Evolutionary conservation across 2,113 vertebrate species (phyloP).

Genomic region (Anolis sagrei): DNA sequence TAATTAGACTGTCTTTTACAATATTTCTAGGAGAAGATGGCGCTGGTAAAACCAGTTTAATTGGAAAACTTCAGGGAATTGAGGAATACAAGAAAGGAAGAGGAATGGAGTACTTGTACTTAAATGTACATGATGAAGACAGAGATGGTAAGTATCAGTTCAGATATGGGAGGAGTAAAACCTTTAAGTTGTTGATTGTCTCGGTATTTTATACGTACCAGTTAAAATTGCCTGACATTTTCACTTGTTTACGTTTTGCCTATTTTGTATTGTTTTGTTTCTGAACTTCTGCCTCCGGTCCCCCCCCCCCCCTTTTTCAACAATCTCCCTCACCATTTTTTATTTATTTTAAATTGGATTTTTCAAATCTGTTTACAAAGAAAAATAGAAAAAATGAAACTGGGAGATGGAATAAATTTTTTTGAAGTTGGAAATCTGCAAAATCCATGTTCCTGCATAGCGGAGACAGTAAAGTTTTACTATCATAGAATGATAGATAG

Average conservation of each 20-base stretch:
- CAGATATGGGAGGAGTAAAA: background rate
- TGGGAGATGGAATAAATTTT: no score
- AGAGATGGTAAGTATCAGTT: conserved; percentile 87
- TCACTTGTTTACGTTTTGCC: background rate
- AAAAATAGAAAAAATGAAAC: no score
- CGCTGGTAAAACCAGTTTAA: conserved; percentile 96
- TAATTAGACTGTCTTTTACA: conserved; percentile 23
- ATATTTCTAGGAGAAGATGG: conserved; percentile 91
- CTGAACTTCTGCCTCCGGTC: background rate
- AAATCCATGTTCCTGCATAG: no score
- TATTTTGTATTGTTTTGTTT: background rate
- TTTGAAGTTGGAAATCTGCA: no score
- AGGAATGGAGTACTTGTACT: conserved; percentile 96
- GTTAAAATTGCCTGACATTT: background rate
- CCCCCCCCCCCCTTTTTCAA: no score
- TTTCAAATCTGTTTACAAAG: no score
- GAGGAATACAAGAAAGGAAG: conserved; percentile 98
- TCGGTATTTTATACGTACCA: background rate
- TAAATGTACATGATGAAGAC: conserved; percentile 96
- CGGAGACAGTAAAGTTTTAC: no score
- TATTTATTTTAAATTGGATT: no score
- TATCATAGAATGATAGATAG: no score
- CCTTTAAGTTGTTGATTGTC: background rate
- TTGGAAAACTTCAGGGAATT: conserved; percentile 94
- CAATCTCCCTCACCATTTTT: no score